Evolutionary conservation across 2,797 vertebrate species (phyloP).

Genomic region (Epinephelus coioides): DNA sequence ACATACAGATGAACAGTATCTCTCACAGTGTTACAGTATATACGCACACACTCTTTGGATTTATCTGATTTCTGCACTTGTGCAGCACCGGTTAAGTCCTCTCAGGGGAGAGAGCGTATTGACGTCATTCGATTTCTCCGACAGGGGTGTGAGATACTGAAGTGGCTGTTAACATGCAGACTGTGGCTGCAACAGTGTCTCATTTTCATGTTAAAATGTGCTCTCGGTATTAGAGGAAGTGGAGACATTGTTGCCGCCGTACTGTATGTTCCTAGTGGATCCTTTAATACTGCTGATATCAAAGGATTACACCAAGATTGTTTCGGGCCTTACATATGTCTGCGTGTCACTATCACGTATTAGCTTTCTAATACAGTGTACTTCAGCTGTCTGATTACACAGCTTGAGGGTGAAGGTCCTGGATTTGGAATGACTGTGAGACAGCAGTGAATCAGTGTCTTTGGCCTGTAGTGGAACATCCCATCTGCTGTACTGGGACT

Average conservation of each 20-base stretch:
- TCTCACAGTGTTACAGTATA: conserved; percentile 14
- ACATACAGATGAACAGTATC: not conserved
- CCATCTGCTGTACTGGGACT: conserved; percentile 58
- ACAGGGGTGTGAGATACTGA: conserved; percentile 24
- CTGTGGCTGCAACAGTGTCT: conserved; percentile 13
- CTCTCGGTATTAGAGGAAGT: conserved; percentile 21
- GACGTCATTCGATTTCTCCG: conserved; percentile 38
- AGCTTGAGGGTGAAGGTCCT: conserved; percentile 62
- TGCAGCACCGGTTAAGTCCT: conserved; percentile 1
- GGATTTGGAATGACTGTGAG: conserved; percentile 53
- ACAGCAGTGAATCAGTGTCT: conserved; percentile 45
- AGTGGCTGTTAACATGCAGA: conserved; percentile 27
- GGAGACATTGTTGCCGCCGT: conserved; percentile 31
- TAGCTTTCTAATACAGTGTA: conserved; percentile 67
- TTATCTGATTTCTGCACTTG: conserved; percentile 30
- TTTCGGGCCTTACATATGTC: conserved; percentile 67
- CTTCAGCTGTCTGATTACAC: conserved; percentile 66
- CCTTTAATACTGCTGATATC: conserved; percentile 67
- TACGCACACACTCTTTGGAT: not conserved
- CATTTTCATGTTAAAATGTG: conserved; percentile 20
- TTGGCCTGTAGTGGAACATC: conserved; percentile 40
- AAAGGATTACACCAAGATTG: conserved; percentile 75
- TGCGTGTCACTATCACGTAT: conserved; percentile 66
- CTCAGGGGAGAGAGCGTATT: conserved; percentile 9
- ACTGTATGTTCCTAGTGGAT: conserved; percentile 39